These are phyloP conservation scores for Neocloeon triangulifer DNA, from an alignment of 1,140 invertebrate genomes.

Conservation along the genomic window DNA sequence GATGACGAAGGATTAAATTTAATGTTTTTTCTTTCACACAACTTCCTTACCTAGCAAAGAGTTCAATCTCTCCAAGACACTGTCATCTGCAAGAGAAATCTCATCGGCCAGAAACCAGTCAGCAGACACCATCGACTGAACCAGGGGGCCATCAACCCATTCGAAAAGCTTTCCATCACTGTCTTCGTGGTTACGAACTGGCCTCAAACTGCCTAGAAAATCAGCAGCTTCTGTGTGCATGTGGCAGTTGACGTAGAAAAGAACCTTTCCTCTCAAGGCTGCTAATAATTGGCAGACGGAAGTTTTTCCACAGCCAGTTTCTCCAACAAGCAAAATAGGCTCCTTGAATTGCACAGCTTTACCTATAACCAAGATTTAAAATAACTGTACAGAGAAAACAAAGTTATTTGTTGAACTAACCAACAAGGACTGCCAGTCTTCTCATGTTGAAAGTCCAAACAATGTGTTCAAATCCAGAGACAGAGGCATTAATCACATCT, in stretches of 20 bases:
- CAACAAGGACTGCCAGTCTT: constrained; percentile 73
- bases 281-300: constrained; percentile 83
- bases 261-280: constrained; percentile 30
- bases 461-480: constrained; percentile 46
- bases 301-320: constrained; percentile 97
- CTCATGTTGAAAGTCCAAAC: constrained; percentile 89
- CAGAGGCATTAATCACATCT: constrained; percentile 27
- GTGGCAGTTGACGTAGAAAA: constrained; percentile 87
- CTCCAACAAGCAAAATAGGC: constrained; percentile 87
- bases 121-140: constrained; percentile 74
- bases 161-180: constrained; percentile 56
- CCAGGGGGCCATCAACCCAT: constrained; percentile 92
- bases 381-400: background rate
- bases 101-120: constrained; percentile 89
- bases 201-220: constrained; percentile 86
- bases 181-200: constrained; percentile 42
- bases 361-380: constrained; percentile 9
- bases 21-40: background rate
- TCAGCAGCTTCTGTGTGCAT: constrained; percentile 97
- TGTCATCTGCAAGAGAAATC: constrained; percentile 97
- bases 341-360: constrained; percentile 83
- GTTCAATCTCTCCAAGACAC: constrained; percentile 92
- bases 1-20: constrained; percentile 9
- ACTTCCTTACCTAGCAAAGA: constrained; percentile 43
- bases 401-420: constrained; percentile 13